Evolutionary conservation across 2,113 vertebrate genomes (phyloP), one percentile per base, ranked within the genome.

Genomic region (Mola mola): DNA sequence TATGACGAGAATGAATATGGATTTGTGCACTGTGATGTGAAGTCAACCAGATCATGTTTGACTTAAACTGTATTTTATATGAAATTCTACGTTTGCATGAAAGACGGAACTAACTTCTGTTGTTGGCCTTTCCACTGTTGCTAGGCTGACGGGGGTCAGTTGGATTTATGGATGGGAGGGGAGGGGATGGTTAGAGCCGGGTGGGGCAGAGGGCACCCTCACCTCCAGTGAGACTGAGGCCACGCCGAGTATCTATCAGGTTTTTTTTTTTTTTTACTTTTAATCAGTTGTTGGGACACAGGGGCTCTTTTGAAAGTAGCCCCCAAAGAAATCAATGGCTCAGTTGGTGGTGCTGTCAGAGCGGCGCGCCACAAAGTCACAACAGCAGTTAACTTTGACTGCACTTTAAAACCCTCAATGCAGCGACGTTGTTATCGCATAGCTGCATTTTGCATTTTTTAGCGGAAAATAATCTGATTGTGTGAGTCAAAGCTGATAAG

Each of bases 61-160:
- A n/a, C n/a, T n/a, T n/a, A n/a, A n/a, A n/a, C n/a, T n/a, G n/a
- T n/a, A n/a, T n/a, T n/a, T n/a, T n/a, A n/a, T n/a, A n/a, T n/a
- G n/a, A n/a, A n/a, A n/a, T n/a, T n/a, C n/a, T n/a, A n/a, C n/a
- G n/a, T 43, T 37, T 38, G 20, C 40, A 3, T 47, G 12, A 6
- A 16, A 19, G 24, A 42, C 20, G 3, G 4, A 17, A 5, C n/a
- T 16, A 4, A 4, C 21, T 34, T 29, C 19, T 5, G 17, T 68
- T 22, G 1, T 0, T 12, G 42, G 12, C 8, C 12, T 1, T 19
- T 4, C 57, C 26, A 38, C 36, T 47, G 62, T 69, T n/a, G 34
- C 38, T 21, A 3, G 49, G 20, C 38, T 43, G 51, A 82, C 70
- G 53, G 49, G 62, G 79, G 72, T 70, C 58, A 52, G 34, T 29